Conservation (phyloP, 2,797 vertebrate genomes). For the Netta rufina region DNA sequence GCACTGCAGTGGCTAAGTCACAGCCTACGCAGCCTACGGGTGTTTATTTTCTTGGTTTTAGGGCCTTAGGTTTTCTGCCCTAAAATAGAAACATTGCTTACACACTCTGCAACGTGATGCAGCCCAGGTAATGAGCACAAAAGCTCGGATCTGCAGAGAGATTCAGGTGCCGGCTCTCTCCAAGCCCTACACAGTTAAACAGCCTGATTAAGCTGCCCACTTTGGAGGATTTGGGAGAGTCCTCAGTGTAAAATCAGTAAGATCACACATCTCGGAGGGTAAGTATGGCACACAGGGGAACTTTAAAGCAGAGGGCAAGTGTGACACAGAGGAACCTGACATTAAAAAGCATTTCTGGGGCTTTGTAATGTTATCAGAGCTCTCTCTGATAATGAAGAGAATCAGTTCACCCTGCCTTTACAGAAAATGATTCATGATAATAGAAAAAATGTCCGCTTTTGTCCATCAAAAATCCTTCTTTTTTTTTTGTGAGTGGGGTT, state of each 20-base stretch:
- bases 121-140: accelerated
- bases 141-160: accelerated
- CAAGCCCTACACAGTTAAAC: background rate
- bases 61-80: too few species aligned
- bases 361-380: background rate
- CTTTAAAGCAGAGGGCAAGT: background rate
- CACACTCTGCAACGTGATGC: too few species aligned
- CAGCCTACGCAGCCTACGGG: too few species aligned
- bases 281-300: accelerated
- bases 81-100: too few species aligned
- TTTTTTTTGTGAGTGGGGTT: background rate
- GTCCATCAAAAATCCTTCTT: accelerated
- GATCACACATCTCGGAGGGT: accelerated
- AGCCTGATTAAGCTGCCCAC: accelerated
- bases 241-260: accelerated
- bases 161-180: too few species aligned
- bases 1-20: too few species aligned
- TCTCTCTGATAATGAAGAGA: background rate
- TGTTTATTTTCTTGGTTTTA: too few species aligned
- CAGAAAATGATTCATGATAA: background rate
- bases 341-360: background rate
- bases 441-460: background rate
- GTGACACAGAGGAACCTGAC: too few species aligned
- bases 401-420: background rate
- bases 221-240: accelerated